These are phyloP conservation scores for Drosophila nikananu DNA, from an alignment of 1,140 invertebrate species.

Conservation along the genomic window DNA sequence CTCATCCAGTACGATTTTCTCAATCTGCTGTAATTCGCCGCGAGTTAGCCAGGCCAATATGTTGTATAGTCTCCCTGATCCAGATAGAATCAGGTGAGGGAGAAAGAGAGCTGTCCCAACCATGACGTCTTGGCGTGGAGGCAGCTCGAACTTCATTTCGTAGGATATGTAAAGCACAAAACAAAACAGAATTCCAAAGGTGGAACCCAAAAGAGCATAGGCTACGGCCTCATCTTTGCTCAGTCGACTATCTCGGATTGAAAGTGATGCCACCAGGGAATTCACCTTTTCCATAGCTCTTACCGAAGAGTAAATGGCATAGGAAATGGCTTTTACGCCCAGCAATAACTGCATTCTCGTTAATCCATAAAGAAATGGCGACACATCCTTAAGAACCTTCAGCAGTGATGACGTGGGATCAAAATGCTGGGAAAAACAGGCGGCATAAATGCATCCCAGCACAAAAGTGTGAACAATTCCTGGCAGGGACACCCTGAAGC, in stretches of 20 bases:
- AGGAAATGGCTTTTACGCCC: constrained; percentile 58
- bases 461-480: constrained; percentile 48
- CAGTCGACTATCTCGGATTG: background rate
- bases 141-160: constrained; percentile 76
- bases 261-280: constrained; percentile 30
- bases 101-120: constrained; percentile 65
- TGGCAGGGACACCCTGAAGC: constrained; percentile 53
- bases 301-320: constrained; percentile 54
- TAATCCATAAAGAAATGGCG: constrained; percentile 62
- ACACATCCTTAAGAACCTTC: constrained; percentile 58
- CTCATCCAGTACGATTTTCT: constrained; percentile 20
- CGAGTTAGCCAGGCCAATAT: constrained; percentile 52
- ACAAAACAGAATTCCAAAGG: constrained; percentile 45
- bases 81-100: constrained; percentile 65
- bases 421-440: constrained; percentile 71
- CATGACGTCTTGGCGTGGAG: constrained; percentile 67
- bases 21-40: constrained; percentile 29
- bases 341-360: constrained; percentile 63
- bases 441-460: constrained; percentile 52
- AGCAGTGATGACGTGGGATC: constrained; percentile 46
- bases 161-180: constrained; percentile 71
- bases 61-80: constrained; percentile 59
- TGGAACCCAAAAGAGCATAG: constrained; percentile 63
- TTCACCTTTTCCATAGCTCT: constrained; percentile 38
- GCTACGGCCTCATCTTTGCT: constrained; percentile 37